phyloP scores from a whole-genome alignment of 2,888 invertebrate species.

The Drosophila rubida region DNA sequence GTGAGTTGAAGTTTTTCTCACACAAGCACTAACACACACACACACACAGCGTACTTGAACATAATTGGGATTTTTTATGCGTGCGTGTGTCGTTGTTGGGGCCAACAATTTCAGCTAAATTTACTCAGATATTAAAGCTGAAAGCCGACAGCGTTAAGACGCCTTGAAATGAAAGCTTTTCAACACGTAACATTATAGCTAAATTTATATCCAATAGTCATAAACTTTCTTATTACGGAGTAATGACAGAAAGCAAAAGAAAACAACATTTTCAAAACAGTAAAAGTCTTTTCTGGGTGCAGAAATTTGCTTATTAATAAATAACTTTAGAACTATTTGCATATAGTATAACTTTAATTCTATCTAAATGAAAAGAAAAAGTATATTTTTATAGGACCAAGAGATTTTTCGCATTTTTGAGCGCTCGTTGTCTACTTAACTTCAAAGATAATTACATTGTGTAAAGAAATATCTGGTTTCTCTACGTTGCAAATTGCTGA shows the following conservation, averaged over 20 bases:
- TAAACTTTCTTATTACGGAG: no score
- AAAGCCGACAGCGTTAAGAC: background rate
- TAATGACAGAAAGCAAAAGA: no score
- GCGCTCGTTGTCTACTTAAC: background rate
- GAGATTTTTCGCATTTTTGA: no score
- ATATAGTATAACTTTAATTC: no score
- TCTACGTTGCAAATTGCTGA: background rate
- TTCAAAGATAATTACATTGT: constrained; percentile 1
- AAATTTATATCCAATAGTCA: no score
- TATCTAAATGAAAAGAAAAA: no score
- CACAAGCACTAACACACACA: background rate
- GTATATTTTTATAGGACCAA: no score
- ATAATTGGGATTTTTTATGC: constrained; percentile 14
- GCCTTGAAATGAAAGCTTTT: background rate
- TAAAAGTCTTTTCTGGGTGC: no score
- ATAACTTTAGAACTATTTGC: no score
- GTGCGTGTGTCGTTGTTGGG: background rate
- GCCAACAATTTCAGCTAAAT: constrained; percentile 1
- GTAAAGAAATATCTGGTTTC: background rate
- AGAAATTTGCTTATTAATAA: no score
- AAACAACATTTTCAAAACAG: no score
- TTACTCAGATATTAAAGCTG: background rate
- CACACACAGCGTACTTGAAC: background rate
- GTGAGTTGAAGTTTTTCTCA: constrained; percentile 8
- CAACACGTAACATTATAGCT: no score